Base-by-base conservation (phyloP, 2,888 invertebrate genomes). In the Drosophila lacicola region DNA sequence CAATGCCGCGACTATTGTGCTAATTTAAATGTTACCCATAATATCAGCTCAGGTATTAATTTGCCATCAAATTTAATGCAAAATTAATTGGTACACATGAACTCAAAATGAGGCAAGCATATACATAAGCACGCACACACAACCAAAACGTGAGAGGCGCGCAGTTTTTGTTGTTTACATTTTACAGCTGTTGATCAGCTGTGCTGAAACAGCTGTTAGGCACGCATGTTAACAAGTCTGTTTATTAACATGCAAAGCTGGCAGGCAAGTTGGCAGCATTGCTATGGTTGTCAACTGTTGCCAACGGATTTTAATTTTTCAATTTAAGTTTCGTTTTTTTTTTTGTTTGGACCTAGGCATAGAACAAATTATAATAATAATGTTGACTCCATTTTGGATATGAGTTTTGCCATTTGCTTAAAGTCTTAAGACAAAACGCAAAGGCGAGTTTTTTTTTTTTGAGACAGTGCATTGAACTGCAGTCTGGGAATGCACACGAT, bases 111-210 rank as follows among this genome's bases (percentile, higher is more conserved):
- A 39, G 44, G 34, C 47, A 54, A 39, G 51, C 21, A 46, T 36
- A 25, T 45, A 25, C 36, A 10, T n/a, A 55, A 4, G 29, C 44
- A 54, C 63, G 41, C 39, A 57, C 45, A 21, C 56, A 55, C 42
- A 61, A 50, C 8, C n/a, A 37, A 61, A 80, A 63, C 58, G 57
- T 63, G 62, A 58, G 60, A 67, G 60, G 65, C 71, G 64, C 65
- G 62, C 64, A 53, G 61, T 70, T 80, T 81, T 80, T 80, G 79
- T 83, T 87, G 86, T 87, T 87, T 87, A 87, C 85, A 73, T 77
- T 74, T 74, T 53, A 74, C 80, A 76, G 78, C 78, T 76, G 76
- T 70, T 60, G 51, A 58, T 54, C 80, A 79, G 80, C 73, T 78
- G 80, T 60, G 36, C 8, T 21, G 9, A 29, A 61, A 60, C 75